Evolutionary conservation across 2,113 vertebrate species (phyloP).

Genomic region (Panurus biarmicus): DNA sequence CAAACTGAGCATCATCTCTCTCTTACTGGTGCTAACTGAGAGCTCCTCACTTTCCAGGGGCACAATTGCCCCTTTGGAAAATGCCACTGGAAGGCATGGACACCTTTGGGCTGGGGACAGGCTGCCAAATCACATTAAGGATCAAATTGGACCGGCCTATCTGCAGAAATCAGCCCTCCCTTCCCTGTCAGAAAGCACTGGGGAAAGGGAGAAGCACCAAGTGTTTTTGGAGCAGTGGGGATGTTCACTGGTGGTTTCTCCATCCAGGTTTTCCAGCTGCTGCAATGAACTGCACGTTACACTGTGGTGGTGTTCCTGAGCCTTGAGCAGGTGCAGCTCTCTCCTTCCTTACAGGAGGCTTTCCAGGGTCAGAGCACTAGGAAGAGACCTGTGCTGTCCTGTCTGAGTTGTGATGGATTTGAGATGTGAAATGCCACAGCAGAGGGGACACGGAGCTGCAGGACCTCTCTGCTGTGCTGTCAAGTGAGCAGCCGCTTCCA

Average conservation of each 20-base stretch:
- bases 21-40: not conserved
- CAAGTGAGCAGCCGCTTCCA: not conserved
- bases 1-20: slow-evolving; percentile 4
- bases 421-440: not conserved
- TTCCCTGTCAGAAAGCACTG: not conserved
- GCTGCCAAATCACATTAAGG: not conserved
- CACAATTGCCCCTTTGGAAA: not conserved
- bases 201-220: not conserved
- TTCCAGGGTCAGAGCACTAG: not conserved
- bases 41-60: not conserved
- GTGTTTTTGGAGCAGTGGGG: not conserved
- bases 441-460: not conserved
- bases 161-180: not conserved
- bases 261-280: not conserved
- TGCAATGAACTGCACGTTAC: not conserved
- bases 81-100: fast-evolving
- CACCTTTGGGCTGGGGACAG: not conserved
- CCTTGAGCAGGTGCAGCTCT: not conserved
- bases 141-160: not conserved
- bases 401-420: not conserved
- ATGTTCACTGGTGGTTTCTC: not conserved
- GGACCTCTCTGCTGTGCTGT: not conserved
- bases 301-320: not conserved
- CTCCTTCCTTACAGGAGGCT: not conserved
- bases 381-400: not conserved